phyloP scores from a whole-genome alignment of 2,797 vertebrate genomes.

The Scolopax bukidnonensis region DNA sequence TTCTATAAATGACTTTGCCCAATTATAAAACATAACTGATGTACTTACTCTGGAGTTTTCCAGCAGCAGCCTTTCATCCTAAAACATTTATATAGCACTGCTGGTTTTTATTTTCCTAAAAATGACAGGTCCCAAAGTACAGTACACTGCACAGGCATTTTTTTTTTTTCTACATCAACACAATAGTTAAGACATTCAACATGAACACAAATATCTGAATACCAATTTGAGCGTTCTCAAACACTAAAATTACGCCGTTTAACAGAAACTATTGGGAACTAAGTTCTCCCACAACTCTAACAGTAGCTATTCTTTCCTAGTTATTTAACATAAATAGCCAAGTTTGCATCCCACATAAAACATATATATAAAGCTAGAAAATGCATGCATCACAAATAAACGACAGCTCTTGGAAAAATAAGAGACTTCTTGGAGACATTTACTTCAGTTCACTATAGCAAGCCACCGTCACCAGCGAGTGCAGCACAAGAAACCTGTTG shows the following conservation, averaged over 20 bases:
- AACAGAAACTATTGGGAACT: neutral
- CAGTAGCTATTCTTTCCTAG: neutral
- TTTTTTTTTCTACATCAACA: neutral
- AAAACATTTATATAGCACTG: neutral
- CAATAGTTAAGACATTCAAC: neutral
- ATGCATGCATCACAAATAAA: neutral
- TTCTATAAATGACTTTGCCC: conserved; percentile 5
- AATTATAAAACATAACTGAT: conserved; percentile 4
- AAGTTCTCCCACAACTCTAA: neutral
- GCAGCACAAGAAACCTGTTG: neutral
- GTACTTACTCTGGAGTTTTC: neutral
- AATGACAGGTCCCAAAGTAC: neutral
- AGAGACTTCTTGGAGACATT: neutral
- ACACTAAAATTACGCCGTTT: neutral
- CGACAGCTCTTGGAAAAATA: neutral
- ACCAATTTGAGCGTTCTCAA: neutral
- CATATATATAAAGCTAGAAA: neutral
- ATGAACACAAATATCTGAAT: neutral
- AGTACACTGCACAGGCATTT: neutral
- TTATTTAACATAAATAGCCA: neutral
- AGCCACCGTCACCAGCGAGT: neutral
- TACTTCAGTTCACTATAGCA: neutral
- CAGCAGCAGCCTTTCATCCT: neutral
- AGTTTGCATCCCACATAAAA: neutral
- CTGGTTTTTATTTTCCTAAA: neutral